Evolutionary conservation across 2,888 invertebrate genomes (phyloP), one percentile per base, ranked within the genome.

Genomic region (Tiliacea aurago): DNA sequence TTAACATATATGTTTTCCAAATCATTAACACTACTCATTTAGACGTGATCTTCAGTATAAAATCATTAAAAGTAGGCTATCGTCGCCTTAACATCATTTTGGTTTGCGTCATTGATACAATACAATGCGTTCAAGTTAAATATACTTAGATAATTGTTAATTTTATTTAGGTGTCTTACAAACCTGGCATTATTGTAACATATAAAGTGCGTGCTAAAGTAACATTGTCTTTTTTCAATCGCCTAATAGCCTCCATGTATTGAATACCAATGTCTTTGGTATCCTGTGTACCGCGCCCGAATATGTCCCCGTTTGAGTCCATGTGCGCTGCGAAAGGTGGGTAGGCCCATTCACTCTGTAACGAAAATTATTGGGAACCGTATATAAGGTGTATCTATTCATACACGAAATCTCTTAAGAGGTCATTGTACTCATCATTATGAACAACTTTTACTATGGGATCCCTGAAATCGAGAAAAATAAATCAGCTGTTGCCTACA

Each of bases 271-370:
- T 96, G 87, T 97, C 97, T 91, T 98, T 98, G 97, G 98, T 98
- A 90, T 99, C 99, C 92, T 98, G 98, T 0, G 98, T 94, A 9
- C 99, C 99, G 63, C 99, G 97, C 0, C 97, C 99, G 91, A 96
- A 98, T 84, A 99, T 98, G 84, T 99, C 97, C 0, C 99, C 99
- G 53, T 98, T 95, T 2, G 97, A 97, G 87, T 98, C 98, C 91
- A 99, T 98, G 74, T 98, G 96, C 0, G 98, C 99, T 69, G 96
- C 97, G 92, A 99, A 99, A 2, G 99, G 99, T 45, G 98, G 98
- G 92, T 98, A 97, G 0, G 96, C 97, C 99, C 99, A 99, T 88
- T 97, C 97, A 49, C 98, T 98, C 98, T 98, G 85, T 37, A 94
- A 81, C 0, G 18, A 49, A 67, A 68, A 28, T 73, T 41, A 61